Evolutionary conservation across 2,113 vertebrate species (phyloP).

Genomic region (Sitta europaea): DNA sequence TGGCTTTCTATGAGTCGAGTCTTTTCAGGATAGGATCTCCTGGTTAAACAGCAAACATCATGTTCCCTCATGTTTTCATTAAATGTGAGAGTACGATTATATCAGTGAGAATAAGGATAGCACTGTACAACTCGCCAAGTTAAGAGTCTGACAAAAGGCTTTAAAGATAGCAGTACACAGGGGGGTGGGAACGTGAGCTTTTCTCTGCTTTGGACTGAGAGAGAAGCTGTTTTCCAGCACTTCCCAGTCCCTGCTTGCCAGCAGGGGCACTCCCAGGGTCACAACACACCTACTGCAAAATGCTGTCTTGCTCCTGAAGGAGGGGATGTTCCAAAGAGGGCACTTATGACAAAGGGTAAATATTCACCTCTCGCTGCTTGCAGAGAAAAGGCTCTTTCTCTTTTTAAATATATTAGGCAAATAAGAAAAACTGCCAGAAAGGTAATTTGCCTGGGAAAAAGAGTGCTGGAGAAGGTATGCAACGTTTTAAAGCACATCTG

Average conservation of each 20-base stretch:
- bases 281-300: background rate
- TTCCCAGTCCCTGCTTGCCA: background rate
- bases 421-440: background rate
- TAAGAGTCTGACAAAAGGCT: background rate
- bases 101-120: background rate
- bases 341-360: background rate
- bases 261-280: background rate
- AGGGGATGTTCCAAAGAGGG: background rate
- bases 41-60: background rate
- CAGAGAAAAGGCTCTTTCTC: background rate
- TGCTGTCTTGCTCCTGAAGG: background rate
- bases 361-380: background rate
- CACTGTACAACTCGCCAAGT: background rate
- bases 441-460: background rate
- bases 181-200: accelerated
- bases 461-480: background rate
- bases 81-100: background rate
- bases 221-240: background rate
- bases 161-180: background rate
- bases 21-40: background rate
- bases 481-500: background rate
- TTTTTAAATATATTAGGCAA: background rate
- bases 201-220: background rate
- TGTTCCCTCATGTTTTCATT: background rate
- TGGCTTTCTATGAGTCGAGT: background rate